Base-by-base conservation (phyloP, 35 echinoderm and acorn worm genomes). In the Strongylocentrotus purpuratus region DNA sequence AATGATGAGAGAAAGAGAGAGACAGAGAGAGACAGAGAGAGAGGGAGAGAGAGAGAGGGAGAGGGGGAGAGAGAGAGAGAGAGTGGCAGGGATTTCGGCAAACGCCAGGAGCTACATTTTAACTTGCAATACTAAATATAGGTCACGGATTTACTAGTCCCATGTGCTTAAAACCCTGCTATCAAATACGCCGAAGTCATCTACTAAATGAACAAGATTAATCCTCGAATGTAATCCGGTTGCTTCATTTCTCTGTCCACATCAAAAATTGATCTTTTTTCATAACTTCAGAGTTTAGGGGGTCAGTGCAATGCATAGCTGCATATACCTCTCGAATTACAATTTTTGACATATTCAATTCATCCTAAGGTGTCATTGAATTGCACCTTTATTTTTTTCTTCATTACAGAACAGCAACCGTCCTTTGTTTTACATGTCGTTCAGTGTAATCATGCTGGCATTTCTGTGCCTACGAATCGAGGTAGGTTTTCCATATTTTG, bases 121-220 rank as follows among this genome's bases (percentile, higher is more conserved):
- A 88, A 88, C 31, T 32, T 46, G 88, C 31, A 31, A 48, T 22
- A n/a, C 65, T n/a, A n/a, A 78, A 78, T 28, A 78, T 78, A 78
- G 65, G 65, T 78, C 65, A 78, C 65, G 65, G 65, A 15, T 78
- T 78, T 22, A 8, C 22, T 28, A 78, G 65, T 78, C 65, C 65
- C 65, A 78, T 78, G 65, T 78, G 65, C 65, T 22, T 78, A 78
- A 78, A 78, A 28, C 65, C 65, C 4, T 28, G 65, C 65, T 78
- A n/a, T n/a, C 15, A 78, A 78, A 78, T 78, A 78, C 25, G 28
- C 65, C 65, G 65, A 78, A 78, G 25, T 78, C 65, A 78, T 78
- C 65, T 78, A 78, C n/a, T 78, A 78, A 78, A 78, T 78, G 65
- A 78, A 78, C 65, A 78, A 18, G 65, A 78, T 78, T 78, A 78